phyloP scores from a whole-genome alignment of 2,888 invertebrate species.

The Lasioglossum lativentre region DNA sequence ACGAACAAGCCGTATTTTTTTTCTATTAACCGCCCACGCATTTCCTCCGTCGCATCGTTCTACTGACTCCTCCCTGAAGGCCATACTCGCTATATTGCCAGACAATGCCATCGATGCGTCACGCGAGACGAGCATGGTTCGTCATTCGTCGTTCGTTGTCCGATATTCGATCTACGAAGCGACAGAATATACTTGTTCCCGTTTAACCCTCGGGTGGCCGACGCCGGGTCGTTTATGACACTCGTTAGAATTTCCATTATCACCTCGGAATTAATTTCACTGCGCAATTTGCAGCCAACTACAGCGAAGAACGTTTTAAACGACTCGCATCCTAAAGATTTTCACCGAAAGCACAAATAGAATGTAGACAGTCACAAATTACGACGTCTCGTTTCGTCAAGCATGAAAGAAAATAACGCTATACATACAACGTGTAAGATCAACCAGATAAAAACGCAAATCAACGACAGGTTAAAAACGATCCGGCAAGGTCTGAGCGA shows the following conservation, averaged over 20 bases:
- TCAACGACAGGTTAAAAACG: background rate
- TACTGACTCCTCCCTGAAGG: background rate
- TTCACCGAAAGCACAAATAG: background rate
- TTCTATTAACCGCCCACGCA: background rate
- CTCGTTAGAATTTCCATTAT: background rate
- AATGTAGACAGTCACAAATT: no score
- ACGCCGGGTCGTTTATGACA: background rate
- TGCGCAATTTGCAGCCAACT: background rate
- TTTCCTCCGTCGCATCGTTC: background rate
- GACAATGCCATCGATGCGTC: constrained; percentile 2
- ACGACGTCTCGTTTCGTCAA: no score
- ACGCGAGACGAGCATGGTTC: background rate
- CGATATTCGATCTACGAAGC: background rate
- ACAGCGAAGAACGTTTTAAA: background rate
- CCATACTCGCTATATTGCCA: background rate
- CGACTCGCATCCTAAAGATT: no score
- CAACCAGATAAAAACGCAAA: background rate
- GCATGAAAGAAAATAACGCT: background rate
- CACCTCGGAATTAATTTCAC: background rate
- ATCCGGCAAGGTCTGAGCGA: background rate
- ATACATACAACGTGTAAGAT: background rate
- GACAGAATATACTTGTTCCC: background rate
- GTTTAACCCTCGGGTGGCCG: constrained; percentile 1
- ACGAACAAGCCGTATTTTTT: no score
- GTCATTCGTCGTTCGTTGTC: constrained; percentile 1